Evolutionary conservation across 2,797 vertebrate species (phyloP).

Genomic region (Brachymystax lenok): DNA sequence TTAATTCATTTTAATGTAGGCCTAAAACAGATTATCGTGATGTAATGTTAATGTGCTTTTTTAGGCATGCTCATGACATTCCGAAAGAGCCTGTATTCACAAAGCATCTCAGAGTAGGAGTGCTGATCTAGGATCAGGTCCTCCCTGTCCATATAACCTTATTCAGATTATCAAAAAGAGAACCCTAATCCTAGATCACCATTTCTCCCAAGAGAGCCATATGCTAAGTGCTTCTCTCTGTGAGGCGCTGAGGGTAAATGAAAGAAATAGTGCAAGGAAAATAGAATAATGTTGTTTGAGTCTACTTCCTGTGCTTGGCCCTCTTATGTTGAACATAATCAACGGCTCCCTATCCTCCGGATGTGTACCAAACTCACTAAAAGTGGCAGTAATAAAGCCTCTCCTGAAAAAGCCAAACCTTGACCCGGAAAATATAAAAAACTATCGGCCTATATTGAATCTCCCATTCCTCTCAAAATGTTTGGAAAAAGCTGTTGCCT

Average conservation of each 20-base stretch:
- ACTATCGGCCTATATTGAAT: no score
- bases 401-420: no score
- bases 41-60: background rate
- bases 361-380: no score
- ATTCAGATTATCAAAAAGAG: background rate
- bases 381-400: no score
- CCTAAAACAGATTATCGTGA: background rate
- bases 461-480: no score
- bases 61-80: background rate
- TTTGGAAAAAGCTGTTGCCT: no score
- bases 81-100: background rate
- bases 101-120: background rate
- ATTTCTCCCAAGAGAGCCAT: conserved; percentile 42
- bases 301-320: no score
- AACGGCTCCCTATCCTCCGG: no score
- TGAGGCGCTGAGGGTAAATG: conserved; percentile 50
- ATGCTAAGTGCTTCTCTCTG: conserved; percentile 41
- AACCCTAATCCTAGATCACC: background rate
- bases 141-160: background rate
- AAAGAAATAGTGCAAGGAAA: conserved; percentile 36
- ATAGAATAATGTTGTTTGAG: conserved; percentile 9
- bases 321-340: no score
- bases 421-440: no score
- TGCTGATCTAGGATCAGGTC: background rate
- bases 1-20: background rate